These are phyloP conservation scores for Mormyrus lacerda DNA, from an alignment of 2,113 vertebrate species.

Conservation along the genomic window DNA sequence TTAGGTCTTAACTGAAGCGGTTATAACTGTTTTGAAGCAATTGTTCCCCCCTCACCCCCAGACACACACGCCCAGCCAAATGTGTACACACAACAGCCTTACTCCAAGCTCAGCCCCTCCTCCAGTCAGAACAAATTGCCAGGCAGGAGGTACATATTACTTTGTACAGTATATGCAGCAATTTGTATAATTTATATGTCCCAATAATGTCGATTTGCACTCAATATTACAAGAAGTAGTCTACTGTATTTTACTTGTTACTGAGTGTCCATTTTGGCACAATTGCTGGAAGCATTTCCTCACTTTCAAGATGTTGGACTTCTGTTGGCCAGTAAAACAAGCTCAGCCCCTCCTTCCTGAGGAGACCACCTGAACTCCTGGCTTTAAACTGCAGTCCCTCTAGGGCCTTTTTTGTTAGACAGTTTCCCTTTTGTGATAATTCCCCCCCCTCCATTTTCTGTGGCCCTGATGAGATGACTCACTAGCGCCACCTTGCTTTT, in stretches of 20 bases:
- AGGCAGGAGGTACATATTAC: neutral
- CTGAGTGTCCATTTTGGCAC: neutral
- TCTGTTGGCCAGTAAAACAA: neutral
- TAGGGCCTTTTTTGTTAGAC: neutral
- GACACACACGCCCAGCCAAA: neutral
- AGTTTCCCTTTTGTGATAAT: neutral
- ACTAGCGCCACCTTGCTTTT: conserved; percentile 8
- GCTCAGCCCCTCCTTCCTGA: neutral
- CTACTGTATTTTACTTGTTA: conserved; percentile 22
- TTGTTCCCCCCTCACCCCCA: neutral
- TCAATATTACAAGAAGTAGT: neutral
- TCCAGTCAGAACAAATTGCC: neutral
- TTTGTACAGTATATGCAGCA: conserved; percentile 20
- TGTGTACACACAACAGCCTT: neutral
- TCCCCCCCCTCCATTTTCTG: neutral
- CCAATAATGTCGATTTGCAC: conserved; percentile 20
- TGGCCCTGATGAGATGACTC: neutral
- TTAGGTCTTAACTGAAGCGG: neutral
- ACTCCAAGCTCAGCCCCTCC: neutral
- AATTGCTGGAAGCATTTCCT: neutral
- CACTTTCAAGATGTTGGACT: neutral
- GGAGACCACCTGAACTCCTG: neutral
- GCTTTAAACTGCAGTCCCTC: neutral
- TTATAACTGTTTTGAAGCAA: neutral
- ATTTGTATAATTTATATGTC: conserved; percentile 23